Evolutionary conservation across 2,797 vertebrate species (phyloP), one percentile per base, ranked within the genome.

Genomic region (Adelosebastes latens): DNA sequence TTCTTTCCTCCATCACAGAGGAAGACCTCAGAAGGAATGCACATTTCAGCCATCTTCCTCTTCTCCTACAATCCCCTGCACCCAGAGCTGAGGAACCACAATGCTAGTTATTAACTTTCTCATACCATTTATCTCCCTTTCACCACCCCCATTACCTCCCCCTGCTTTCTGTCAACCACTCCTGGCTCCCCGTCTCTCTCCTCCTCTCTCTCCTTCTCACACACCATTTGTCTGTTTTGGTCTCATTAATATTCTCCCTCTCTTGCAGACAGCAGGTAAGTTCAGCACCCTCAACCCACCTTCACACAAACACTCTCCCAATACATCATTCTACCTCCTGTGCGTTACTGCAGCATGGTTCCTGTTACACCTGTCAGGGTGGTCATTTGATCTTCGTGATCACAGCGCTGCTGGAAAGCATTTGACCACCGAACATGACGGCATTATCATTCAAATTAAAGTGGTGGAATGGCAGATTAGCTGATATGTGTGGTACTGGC

Each of bases 101-200:
- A 86, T 84, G 76, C 87, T 80, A 81, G 86, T 81, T 85, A 92
- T 92, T 92, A 92, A 87, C 83, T 88, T 90, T 88, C 82, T 88
- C 82, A 75, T 83, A 73, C 83, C 88, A 92, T 91, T 91, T 86
- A 88, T 93, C 87, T 89, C 86, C 65, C 75, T 90, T 87, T 88
- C 85, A 87, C 79, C 80, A 82, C 71, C 76, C 66, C 81, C 81
- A 87, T 87, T 88, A 85, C 83, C 81, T 80, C 61, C 68, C 73
- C 64, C 77, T 80, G 34, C 60, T 82, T 83, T 72, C 78, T 89
- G 87, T 82, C 87, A 87, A 90, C 82, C 61, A 32, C 66, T 77
- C 66, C 14, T n/a, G 27, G 29, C 66, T 84, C 69, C 62, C 72
- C 3, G 4, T 70, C 65, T 74, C 69, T 77, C 76, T 79, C 75